phyloP scores from a whole-genome alignment of 2,888 invertebrate genomes.

The Teleogryllus oceanicus region DNA sequence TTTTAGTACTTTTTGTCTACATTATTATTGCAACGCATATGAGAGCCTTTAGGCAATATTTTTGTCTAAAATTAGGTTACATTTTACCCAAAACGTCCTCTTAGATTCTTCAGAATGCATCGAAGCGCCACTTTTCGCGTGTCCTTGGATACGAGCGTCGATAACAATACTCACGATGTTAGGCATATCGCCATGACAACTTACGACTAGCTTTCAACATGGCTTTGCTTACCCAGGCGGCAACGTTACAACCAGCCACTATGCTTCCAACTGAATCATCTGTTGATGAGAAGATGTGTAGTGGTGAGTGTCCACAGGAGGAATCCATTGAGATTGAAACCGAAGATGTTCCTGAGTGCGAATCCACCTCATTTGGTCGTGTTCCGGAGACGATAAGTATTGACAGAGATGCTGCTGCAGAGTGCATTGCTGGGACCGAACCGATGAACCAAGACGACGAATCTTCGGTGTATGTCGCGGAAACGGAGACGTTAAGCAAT shows the following conservation, averaged over 20 bases:
- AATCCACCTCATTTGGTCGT: not conserved
- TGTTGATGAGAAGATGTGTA: not conserved
- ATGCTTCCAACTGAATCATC: not conserved
- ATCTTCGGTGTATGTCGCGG: not conserved
- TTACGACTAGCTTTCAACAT: conserved; percentile 21
- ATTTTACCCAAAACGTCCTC: no score
- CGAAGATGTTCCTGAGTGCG: not conserved
- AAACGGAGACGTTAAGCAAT: not conserved
- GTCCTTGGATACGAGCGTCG: not conserved
- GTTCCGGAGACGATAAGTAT: not conserved
- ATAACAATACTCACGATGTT: not conserved
- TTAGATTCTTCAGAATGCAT: no score
- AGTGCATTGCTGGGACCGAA: not conserved
- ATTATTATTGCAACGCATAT: no score
- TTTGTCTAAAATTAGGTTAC: no score
- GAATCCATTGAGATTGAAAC: not conserved
- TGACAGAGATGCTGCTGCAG: not conserved
- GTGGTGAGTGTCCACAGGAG: not conserved
- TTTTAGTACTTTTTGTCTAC: no score
- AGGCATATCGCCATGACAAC: conserved; percentile 3
- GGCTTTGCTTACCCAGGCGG: conserved; percentile 22
- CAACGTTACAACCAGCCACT: conserved; percentile 3
- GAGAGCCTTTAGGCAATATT: no score
- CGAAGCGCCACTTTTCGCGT: not conserved
- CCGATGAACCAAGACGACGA: not conserved